phyloP scores from a whole-genome alignment of 2,113 vertebrate species.

The Sturnira hondurensis region DNA sequence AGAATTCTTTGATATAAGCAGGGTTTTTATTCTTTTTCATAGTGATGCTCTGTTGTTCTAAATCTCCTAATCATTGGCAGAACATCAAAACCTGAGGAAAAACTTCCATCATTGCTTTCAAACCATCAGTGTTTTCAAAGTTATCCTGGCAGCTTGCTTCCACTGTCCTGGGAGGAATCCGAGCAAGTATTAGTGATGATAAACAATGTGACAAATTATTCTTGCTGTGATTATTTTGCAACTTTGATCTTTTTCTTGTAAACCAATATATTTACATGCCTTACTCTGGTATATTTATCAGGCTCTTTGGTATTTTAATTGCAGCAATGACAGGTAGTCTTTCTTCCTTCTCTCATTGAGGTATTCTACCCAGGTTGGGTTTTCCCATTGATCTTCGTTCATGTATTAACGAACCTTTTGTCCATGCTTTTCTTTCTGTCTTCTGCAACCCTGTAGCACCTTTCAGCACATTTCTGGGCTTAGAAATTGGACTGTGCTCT shows the following conservation, averaged over 20 bases:
- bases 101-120: not conserved
- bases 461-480: not conserved
- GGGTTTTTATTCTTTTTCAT: not conserved
- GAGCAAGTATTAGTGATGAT: not conserved
- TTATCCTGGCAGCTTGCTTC: not conserved
- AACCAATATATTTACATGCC: not conserved
- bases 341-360: not conserved
- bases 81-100: not conserved
- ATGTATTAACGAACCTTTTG: not conserved
- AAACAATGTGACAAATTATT: not conserved
- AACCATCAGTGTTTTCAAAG: not conserved
- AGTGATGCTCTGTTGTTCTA: not conserved
- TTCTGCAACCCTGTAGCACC: not conserved
- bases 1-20: not conserved
- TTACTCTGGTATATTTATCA: not conserved
- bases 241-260: not conserved
- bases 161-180: not conserved
- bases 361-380: not conserved
- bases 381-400: not conserved
- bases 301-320: not conserved
- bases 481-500: fast-evolving
- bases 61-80: not conserved
- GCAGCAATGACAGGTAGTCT: not conserved
- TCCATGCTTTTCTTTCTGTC: not conserved
- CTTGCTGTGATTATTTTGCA: not conserved